These are phyloP conservation scores for fruit fly (Drosophila melanogaster) DNA, from an alignment of 1,140 invertebrate species.

Conservation along the genomic window DNA sequence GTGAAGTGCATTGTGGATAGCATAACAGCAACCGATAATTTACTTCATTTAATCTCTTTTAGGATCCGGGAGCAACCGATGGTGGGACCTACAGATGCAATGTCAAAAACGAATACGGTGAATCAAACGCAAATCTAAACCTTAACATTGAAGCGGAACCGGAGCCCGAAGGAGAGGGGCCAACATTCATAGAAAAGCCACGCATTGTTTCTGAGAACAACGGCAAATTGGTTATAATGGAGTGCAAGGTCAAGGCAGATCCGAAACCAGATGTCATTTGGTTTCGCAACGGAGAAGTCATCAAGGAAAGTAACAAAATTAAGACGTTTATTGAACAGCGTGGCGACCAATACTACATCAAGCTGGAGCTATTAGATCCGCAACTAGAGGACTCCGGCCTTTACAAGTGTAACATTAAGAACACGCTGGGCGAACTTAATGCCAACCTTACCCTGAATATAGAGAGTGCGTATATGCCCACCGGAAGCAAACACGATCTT, in stretches of 20 bases:
- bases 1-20: constrained; percentile 85
- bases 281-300: constrained; percentile 92
- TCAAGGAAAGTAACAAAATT: constrained; percentile 92
- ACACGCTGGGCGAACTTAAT: constrained; percentile 97
- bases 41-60: constrained; percentile 17
- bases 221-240: constrained; percentile 98
- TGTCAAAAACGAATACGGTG: constrained; percentile 98
- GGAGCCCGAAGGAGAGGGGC: constrained; percentile 96
- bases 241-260: constrained; percentile 97
- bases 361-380: constrained; percentile 96
- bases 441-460: constrained; percentile 98
- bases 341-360: constrained; percentile 93
- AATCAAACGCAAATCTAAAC: constrained; percentile 99
- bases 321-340: constrained; percentile 90
- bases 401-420: constrained; percentile 99
- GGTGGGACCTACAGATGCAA: constrained; percentile 99
- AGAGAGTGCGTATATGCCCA: constrained; percentile 91
- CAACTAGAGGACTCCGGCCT: constrained; percentile 97
- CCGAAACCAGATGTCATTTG: constrained; percentile 97
- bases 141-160: constrained; percentile 98
- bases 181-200: constrained; percentile 99
- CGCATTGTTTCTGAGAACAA: constrained; percentile 93
- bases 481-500: not conserved
- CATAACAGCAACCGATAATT: not conserved
- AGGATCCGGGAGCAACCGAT: constrained; percentile 97